These are phyloP conservation scores for Himantopus leucocephalus DNA, from an alignment of 2,113 vertebrate species.

Conservation along the genomic window DNA sequence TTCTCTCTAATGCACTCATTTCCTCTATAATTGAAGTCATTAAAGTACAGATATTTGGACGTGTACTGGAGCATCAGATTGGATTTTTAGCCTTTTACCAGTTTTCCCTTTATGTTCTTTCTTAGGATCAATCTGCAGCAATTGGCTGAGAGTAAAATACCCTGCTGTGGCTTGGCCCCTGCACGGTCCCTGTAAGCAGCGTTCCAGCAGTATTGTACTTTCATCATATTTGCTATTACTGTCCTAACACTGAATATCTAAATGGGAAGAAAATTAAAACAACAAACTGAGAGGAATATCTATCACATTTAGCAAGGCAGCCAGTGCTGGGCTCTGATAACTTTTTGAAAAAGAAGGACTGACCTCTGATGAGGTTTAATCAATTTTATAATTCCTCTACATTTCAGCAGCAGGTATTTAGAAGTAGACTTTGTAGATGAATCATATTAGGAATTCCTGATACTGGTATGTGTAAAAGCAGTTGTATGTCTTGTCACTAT, in stretches of 20 bases:
- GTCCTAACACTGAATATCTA: background rate
- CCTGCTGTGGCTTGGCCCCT: background rate
- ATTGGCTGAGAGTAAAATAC: background rate
- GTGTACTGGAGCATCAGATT: background rate
- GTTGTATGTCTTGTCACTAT: background rate
- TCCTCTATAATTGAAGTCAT: background rate
- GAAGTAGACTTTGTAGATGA: background rate
- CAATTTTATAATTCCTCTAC: background rate
- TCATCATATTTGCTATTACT: background rate
- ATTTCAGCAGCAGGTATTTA: background rate
- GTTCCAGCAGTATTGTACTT: background rate
- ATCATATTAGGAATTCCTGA: background rate
- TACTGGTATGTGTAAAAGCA: background rate
- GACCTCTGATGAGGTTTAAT: background rate
- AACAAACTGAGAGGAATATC: background rate
- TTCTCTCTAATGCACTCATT: background rate
- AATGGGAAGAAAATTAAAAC: background rate
- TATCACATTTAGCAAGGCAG: background rate
- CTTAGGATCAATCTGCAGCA: background rate
- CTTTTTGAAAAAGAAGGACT: background rate
- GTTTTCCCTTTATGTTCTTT: background rate
- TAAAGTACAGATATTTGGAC: background rate
- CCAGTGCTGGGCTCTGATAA: background rate
- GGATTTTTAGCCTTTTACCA: conserved; percentile 19
- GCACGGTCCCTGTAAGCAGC: background rate